Conservation (phyloP, 2,888 invertebrate species). For the Pollenia labialis region DNA sequence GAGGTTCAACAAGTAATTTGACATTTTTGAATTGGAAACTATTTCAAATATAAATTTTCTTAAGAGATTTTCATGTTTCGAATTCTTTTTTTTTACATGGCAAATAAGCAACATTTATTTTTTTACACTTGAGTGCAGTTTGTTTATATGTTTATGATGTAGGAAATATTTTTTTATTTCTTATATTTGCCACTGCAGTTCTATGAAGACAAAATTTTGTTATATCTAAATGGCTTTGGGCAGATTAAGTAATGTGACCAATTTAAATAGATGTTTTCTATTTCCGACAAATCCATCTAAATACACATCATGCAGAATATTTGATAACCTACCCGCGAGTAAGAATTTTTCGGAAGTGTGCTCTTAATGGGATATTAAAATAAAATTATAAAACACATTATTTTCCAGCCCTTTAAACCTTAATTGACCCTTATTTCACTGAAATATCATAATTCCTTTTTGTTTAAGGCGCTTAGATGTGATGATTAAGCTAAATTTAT, state of each 20-base stretch:
- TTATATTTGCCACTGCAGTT: conserved; percentile 52
- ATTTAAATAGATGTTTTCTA: neutral
- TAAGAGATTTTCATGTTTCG: conserved; percentile 40
- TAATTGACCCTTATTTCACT: too few relatives aligned
- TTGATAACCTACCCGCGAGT: neutral
- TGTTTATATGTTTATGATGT: conserved; percentile 58
- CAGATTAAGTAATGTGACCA: conserved; percentile 39
- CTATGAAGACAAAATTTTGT: neutral
- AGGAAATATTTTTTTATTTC: conserved; percentile 40
- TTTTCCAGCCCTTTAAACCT: too few relatives aligned
- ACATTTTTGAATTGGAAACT: conserved; percentile 63
- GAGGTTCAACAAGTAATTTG: conserved; percentile 55
- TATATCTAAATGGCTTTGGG: neutral
- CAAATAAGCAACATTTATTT: conserved; percentile 50
- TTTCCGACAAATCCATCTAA: neutral
- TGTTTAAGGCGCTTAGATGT: too few relatives aligned
- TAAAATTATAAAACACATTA: too few relatives aligned
- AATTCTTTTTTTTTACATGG: conserved; percentile 50
- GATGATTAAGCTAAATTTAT: too few relatives aligned
- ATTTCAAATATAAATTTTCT: conserved; percentile 60
- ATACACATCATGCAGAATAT: neutral
- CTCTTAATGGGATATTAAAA: too few relatives aligned
- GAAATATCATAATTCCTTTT: too few relatives aligned
- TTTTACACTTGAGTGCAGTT: conserved; percentile 68
- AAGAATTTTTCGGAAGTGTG: too few relatives aligned